Base-by-base conservation (phyloP, 2,888 invertebrate genomes). In the Latrodectus elegans region DNA sequence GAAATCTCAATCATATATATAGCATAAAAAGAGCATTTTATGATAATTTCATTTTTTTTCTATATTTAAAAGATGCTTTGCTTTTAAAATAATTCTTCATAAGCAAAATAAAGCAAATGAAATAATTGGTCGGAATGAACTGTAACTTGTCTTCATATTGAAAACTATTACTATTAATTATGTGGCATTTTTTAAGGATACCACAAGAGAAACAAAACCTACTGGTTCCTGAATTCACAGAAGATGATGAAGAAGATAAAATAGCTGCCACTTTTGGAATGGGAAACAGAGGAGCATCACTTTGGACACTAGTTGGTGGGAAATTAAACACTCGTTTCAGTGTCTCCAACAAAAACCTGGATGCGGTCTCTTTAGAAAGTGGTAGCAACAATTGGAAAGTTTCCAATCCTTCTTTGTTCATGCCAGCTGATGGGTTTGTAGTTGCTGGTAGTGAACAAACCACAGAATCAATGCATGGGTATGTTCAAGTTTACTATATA, bases 131-230 rank as follows among this genome's bases (percentile, higher is more conserved):
- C n/a, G 0, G 8, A 11, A 60, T 60, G 38, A 38, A 38, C 6
- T 38, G 6, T 38, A 38, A 38, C 38, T 38, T 38, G 6, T 38
- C 4, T 38, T 38, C 38, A 38, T 6, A 38, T 38, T 38, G 38
- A 38, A 38, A 38, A 38, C 38, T 38, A 38, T 38, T 38, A 38
- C 38, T 38, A 38, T 6, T 65, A 79, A 80, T 38, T 38, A 38
- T 38, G 38, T 70, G 8, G 0, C 70, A n/a, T 71, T 76, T 72
- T 77, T 90, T 51, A 90, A 94, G 94, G 89, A 93, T 94, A 51
- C 94, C 94, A 2, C 93, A 94, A 90, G 93, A 93, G 65, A 93
- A 94, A 89, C 94, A 94, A 89, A 92, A 92, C 64, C 93, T 94
- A 92, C 93, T 93, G 89, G 90, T 94, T 55, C 94, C 94, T 1